phyloP scores from a whole-genome alignment of 2,888 invertebrate genomes.

The Malthinus seriepunctatus region DNA sequence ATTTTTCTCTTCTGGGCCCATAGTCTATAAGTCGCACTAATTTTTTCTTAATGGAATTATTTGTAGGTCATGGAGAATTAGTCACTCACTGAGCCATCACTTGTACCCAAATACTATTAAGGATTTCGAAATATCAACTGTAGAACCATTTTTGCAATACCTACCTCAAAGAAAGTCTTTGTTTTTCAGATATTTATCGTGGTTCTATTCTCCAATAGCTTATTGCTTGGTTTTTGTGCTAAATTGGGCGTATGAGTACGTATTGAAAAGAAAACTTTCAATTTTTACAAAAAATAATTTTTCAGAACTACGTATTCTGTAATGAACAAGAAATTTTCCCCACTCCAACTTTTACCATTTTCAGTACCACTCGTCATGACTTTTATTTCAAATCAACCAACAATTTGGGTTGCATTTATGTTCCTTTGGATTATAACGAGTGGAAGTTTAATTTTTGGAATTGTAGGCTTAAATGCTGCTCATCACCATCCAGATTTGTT shows the following conservation, averaged over 20 bases:
- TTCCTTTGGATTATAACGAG: conserved; percentile 67
- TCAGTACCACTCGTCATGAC: conserved; percentile 31
- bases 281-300: neutral
- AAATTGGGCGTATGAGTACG: conserved; percentile 27
- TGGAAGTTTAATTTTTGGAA: conserved; percentile 63
- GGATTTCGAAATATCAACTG: conserved; percentile 71
- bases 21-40: no score
- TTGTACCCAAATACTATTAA: conserved; percentile 74
- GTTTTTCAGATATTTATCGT: conserved; percentile 18
- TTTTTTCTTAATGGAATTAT: no score
- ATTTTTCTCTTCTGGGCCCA: no score
- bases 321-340: neutral
- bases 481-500: conserved; percentile 81
- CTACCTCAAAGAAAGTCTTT: conserved; percentile 60
- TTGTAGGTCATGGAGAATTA: conserved; percentile 70
- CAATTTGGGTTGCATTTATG: conserved; percentile 50
- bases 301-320: conserved; percentile 6
- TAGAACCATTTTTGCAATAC: conserved; percentile 68
- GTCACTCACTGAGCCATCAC: conserved; percentile 78
- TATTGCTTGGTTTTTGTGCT: conserved; percentile 26
- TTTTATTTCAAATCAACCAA: conserved; percentile 31
- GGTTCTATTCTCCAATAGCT: conserved; percentile 31
- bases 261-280: neutral
- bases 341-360: conserved; percentile 34
- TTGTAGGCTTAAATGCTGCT: conserved; percentile 72